These are phyloP conservation scores for Pristiophorus japonicus DNA, from an alignment of 2,113 vertebrate species.

Conservation along the genomic window DNA sequence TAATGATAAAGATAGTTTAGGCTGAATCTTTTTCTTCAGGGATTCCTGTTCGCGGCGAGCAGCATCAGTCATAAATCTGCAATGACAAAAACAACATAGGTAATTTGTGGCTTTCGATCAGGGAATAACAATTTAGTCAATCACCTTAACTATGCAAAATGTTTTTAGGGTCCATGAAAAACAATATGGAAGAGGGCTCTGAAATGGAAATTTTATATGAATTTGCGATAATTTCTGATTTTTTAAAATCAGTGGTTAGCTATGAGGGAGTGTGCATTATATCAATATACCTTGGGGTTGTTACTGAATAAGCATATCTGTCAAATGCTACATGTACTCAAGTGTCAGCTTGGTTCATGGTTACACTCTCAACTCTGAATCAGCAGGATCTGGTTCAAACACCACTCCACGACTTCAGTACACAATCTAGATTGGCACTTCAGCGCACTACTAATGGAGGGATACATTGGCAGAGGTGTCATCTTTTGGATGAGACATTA, in stretches of 20 bases:
- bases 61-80: constrained; percentile 95
- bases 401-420: background rate
- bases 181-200: background rate
- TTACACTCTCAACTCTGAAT: background rate
- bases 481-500: background rate
- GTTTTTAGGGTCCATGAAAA: background rate
- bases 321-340: background rate
- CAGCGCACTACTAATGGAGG: background rate
- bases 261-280: background rate
- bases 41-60: constrained; percentile 88
- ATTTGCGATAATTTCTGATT: background rate
- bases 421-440: background rate
- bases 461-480: background rate
- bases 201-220: background rate
- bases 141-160: background rate
- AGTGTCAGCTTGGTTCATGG: background rate
- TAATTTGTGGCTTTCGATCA: background rate
- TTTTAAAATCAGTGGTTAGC: background rate
- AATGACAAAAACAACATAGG: constrained; percentile 41
- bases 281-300: too few species aligned
- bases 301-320: background rate
- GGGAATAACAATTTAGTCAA: background rate
- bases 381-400: background rate
- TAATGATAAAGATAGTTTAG: constrained; percentile 82
- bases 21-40: constrained; percentile 89